phyloP scores from a whole-genome alignment of 2,113 vertebrate species.

The Indri indri region DNA sequence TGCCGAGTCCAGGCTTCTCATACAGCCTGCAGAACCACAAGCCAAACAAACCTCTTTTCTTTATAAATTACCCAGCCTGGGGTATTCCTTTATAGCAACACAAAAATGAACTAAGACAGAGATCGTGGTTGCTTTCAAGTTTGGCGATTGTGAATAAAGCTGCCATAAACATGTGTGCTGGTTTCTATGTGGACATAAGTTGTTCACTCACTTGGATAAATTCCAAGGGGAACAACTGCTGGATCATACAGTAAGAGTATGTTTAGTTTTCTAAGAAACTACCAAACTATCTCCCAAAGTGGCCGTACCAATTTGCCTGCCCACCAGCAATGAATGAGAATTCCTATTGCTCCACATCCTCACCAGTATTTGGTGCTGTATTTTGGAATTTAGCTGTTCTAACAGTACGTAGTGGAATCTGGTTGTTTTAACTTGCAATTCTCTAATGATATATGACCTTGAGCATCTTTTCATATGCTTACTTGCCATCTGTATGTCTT shows the following conservation, averaged over 20 bases:
- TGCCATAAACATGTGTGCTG: background rate
- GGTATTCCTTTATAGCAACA: background rate
- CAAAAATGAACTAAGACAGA: background rate
- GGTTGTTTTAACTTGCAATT: background rate
- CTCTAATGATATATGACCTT: background rate
- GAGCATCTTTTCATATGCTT: background rate
- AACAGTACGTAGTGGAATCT: accelerated
- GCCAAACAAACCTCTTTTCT: background rate
- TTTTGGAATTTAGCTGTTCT: background rate
- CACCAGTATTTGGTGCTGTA: accelerated
- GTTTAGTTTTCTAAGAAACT: background rate
- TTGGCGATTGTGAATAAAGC: background rate
- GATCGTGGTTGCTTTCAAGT: accelerated
- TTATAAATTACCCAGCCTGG: background rate
- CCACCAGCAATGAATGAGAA: background rate
- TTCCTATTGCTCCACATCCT: background rate
- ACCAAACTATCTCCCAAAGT: background rate
- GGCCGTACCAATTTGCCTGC: accelerated
- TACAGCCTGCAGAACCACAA: background rate
- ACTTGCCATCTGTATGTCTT: background rate
- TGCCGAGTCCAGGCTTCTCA: background rate
- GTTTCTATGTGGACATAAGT: background rate
- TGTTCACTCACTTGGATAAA: background rate
- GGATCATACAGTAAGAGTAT: background rate
- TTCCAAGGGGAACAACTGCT: background rate